These are phyloP conservation scores for Syrmaticus mikado DNA, from an alignment of 2,113 vertebrate species.

Conservation along the genomic window DNA sequence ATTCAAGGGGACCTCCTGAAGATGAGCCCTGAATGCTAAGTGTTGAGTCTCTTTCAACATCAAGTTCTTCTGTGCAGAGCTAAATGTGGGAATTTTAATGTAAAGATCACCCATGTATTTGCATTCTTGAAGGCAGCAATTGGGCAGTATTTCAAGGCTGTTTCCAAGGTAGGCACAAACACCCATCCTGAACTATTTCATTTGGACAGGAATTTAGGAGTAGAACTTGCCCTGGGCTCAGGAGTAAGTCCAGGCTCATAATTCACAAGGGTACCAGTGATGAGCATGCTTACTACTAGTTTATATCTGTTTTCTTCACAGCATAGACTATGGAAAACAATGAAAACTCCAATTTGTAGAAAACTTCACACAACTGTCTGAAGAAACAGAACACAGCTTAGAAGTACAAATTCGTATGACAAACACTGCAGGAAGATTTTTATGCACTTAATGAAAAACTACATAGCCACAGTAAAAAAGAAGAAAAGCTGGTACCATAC, in stretches of 20 bases:
- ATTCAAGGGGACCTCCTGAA: neutral
- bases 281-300: neutral
- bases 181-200: neutral
- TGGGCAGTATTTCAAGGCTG: neutral
- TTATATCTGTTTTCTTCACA: neutral
- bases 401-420: neutral
- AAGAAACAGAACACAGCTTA: neutral
- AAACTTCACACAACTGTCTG: neutral
- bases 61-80: neutral
- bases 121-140: neutral
- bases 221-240: neutral
- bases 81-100: neutral
- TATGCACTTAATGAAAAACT: neutral
- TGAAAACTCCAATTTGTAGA: neutral
- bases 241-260: neutral
- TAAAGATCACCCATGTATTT: neutral
- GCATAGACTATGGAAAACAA: neutral
- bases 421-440: neutral
- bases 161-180: neutral
- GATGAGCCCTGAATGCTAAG: neutral
- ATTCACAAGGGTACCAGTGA: fast-evolving
- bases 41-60: neutral
- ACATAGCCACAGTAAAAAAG: neutral
- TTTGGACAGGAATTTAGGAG: neutral
- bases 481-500: neutral